Conservation (phyloP, 2,797 vertebrate genomes). For the Rhinoraja longicauda region DNA sequence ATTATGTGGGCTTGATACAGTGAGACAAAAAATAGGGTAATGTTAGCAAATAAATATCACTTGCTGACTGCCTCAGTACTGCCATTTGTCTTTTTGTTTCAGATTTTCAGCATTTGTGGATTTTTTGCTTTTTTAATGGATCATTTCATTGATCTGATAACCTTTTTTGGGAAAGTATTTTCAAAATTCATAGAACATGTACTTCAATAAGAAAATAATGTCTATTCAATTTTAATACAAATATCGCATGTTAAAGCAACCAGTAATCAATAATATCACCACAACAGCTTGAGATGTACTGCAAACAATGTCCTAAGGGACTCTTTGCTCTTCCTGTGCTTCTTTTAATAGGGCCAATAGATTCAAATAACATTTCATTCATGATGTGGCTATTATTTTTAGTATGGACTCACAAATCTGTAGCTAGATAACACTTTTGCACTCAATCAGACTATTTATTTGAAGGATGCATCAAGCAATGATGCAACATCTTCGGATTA, state of each 20-base stretch:
- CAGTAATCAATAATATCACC: neutral
- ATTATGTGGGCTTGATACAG: neutral
- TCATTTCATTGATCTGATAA: too few species aligned
- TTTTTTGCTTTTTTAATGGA: neutral
- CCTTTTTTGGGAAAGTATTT: neutral
- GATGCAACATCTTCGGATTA: neutral
- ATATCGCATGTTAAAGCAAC: neutral
- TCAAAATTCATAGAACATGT: neutral
- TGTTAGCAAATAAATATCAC: neutral
- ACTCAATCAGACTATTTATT: neutral
- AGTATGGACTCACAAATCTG: neutral
- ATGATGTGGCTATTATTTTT: slow-evolving; percentile 17
- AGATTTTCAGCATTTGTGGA: neutral
- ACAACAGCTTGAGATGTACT: neutral
- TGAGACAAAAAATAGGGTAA: neutral
- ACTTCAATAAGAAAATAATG: neutral
- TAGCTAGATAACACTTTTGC: neutral
- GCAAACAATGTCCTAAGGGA: neutral
- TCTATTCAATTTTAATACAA: neutral
- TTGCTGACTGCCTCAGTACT: neutral
- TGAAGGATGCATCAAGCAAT: neutral
- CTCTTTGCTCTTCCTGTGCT: neutral
- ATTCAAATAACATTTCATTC: neutral
- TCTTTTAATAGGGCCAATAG: neutral
- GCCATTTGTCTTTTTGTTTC: neutral